Evolutionary conservation across 2,888 invertebrate genomes (phyloP).

Genomic region (Heliconius sara): DNA sequence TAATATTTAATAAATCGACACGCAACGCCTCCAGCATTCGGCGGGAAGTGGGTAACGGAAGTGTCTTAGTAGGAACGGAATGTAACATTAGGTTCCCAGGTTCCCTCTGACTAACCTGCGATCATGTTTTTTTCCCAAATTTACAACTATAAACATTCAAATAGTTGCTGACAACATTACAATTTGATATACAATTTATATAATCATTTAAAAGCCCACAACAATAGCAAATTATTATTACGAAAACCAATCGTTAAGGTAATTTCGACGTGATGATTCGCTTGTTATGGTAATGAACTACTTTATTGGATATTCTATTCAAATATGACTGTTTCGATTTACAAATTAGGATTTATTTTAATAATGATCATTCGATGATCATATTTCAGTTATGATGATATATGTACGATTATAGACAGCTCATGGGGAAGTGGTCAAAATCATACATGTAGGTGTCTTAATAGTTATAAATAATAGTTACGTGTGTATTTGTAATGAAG

Average conservation of each 20-base stretch:
- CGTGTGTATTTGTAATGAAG: too few species aligned
- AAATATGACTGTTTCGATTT: slow-evolving; percentile 6
- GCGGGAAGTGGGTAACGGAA: too few species aligned
- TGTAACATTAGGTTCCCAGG: too few species aligned
- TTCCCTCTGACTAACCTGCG: too few species aligned
- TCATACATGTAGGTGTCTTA: too few species aligned
- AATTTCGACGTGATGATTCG: slow-evolving; percentile 27
- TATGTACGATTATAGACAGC: neutral
- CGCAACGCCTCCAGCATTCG: too few species aligned
- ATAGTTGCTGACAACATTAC: neutral
- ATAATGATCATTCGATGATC: neutral
- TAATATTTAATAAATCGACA: too few species aligned
- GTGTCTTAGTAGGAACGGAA: too few species aligned
- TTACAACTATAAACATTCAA: neutral
- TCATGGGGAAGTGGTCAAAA: too few species aligned
- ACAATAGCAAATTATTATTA: slow-evolving; percentile 25
- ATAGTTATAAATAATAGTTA: too few species aligned
- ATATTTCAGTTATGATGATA: neutral
- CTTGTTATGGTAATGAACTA: slow-evolving; percentile 31
- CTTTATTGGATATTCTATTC: slow-evolving; percentile 25
- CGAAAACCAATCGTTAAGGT: slow-evolving; percentile 27
- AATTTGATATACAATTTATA: slow-evolving; percentile 21
- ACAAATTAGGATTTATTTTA: slow-evolving; percentile 23
- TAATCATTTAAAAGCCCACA: slow-evolving; percentile 18
- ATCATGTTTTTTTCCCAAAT: too few species aligned